Percentiles rank a stretch among this genome's conserved stretches.
Evolutionary conservation across 37 sponge, comb jelly and placozoan species (phyloP).

Genomic region (Tethya wilhelma): DNA sequence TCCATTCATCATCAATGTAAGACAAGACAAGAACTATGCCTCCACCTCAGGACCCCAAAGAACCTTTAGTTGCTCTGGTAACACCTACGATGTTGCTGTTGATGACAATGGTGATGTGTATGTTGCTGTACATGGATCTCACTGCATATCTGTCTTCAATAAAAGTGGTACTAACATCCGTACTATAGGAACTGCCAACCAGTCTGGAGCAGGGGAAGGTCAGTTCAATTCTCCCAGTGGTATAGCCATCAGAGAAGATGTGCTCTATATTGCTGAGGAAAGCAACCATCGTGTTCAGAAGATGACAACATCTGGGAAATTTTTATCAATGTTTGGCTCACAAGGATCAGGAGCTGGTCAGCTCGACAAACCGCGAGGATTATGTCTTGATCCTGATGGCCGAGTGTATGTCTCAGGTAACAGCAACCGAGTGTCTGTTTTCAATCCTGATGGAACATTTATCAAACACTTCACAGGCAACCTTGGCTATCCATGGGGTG

Average conservation of each 20-base stretch:
- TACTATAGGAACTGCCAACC: no score
- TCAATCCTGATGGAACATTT: conserved; percentile 40
- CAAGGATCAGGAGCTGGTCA: conserved; percentile 36
- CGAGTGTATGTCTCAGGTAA: conserved; percentile 33
- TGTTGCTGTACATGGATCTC: conserved; percentile 2
- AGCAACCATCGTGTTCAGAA: conserved; percentile 46
- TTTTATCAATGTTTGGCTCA: conserved; percentile 39
- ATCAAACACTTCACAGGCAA: conserved; percentile 7
- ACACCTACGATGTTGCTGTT: conserved; percentile 37
- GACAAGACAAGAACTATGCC: not conserved
- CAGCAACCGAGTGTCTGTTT: conserved; percentile 47
- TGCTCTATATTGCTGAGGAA: conserved; percentile 44
- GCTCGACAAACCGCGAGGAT: conserved; percentile 31
- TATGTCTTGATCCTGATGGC: conserved; percentile 26
- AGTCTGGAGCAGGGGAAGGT: conserved; percentile 30
- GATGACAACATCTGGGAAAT: conserved; percentile 16
- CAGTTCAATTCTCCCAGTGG: conserved; percentile 47
- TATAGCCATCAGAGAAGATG: conserved; percentile 36
- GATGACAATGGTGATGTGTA: conserved; percentile 29
- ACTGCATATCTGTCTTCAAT: conserved; percentile 27
- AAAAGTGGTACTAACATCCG: no score
- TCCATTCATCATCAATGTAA: conserved; percentile 29
- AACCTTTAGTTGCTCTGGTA: not conserved
- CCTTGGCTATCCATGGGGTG: conserved; percentile 42
- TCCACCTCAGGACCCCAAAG: not conserved